Conservation (phyloP, 37 sponge, comb jelly and placozoan genomes). For the Haliclona indistincta region DNA sequence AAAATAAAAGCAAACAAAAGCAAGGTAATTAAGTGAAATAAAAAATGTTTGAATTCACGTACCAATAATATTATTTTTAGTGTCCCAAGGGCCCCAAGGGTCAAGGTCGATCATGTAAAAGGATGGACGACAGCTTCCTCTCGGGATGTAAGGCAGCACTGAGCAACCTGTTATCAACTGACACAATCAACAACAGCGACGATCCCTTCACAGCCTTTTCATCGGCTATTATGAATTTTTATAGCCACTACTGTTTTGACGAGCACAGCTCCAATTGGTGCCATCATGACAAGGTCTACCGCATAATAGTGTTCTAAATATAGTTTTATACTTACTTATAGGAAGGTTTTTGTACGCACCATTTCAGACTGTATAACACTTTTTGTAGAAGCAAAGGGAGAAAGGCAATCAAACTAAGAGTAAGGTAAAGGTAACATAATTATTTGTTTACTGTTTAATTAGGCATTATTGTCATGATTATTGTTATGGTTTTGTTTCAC, state of each 20-base stretch:
- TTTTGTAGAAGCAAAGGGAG: no score
- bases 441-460: no score
- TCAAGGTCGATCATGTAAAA: constrained; percentile 13
- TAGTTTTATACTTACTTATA: not conserved
- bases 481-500: no score
- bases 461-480: no score
- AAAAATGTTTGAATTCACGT: not conserved
- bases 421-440: no score
- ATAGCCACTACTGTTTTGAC: constrained; percentile 28
- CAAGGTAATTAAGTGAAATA: not conserved
- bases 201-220: constrained; percentile 7
- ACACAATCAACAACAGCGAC: not conserved
- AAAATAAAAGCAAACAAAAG: constrained; percentile 17
- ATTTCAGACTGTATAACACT: no score
- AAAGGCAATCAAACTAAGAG: no score
- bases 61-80: not conserved
- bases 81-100: not conserved
- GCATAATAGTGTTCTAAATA: not conserved
- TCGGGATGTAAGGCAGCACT: constrained; percentile 15
- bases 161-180: constrained; percentile 24
- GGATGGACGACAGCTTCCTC: constrained; percentile 17
- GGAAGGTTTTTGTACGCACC: not conserved
- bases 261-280: constrained; percentile 24
- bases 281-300: constrained; percentile 10
- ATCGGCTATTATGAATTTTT: constrained; percentile 20